Evolutionary conservation across 2,888 invertebrate genomes (phyloP), one percentile per base, ranked within the genome.

Genomic region (Cremastinae sp.): DNA sequence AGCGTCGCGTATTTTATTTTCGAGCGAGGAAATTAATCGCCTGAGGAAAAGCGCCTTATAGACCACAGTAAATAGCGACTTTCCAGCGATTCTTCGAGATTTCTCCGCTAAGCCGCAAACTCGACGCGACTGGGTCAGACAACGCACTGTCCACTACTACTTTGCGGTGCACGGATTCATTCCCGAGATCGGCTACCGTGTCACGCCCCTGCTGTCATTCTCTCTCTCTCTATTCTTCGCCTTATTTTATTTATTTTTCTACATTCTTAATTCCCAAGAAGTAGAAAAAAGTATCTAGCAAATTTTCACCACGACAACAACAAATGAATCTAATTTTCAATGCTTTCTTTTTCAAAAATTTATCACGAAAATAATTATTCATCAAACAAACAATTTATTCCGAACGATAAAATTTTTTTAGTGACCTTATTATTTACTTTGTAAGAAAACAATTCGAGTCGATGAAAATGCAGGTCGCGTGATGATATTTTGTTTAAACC

Each of bases 111-210:
- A 28, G 80, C 75, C 75, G 79, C 78, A 76, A 71, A 81, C 79
- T 79, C 79, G 79, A 74, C 75, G 76, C 79, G 81, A 81, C 81
- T 84, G 81, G 83, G 83, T 83, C 84, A 82, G 76, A 49, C 65
- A 38, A 49, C 22, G 47, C 47, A 36, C 61, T 58, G 74, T 22
- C 61, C 68, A 16, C 45, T 53, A 62, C 74, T 49, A 56, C 69
- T 66, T 65, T 49, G 38, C 64, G 64, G 64, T 38, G 38, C 7
- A 51, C 5, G 28, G 58, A 59, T 45, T 58, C 22, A 22, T 51
- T 51, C 22, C 51, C 38, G 22, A 38, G 22, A 38, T 20, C 49
- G 47, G 3, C 18, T 38, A 12, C 20, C 41, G n/a, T 28, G 56
- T 70, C 64, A 43, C 41, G 64, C 43, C 51, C 38, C 43, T 58